Evolutionary conservation across 2,888 invertebrate species (phyloP).

Genomic region (Tachina grossa): DNA sequence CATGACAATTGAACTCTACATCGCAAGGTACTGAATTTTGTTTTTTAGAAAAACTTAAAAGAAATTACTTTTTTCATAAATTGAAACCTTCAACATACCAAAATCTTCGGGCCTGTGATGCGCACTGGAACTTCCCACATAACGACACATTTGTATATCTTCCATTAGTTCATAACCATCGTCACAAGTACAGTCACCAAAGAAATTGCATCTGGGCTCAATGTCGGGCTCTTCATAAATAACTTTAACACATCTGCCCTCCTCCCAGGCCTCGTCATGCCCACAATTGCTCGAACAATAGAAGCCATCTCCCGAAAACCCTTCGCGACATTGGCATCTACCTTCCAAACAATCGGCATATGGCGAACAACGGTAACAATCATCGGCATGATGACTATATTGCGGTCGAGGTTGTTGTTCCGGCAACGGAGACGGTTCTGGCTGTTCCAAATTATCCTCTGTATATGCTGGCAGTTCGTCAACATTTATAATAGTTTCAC

Average conservation of each 20-base stretch:
- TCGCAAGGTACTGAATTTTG: slow-evolving; percentile 87
- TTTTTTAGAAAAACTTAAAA: neutral
- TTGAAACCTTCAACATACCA: slow-evolving; percentile 62
- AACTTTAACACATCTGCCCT: slow-evolving; percentile 78
- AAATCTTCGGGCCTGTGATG: slow-evolving; percentile 76
- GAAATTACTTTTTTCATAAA: neutral
- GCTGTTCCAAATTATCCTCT: slow-evolving; percentile 41
- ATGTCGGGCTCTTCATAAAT: slow-evolving; percentile 78
- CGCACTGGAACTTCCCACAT: slow-evolving; percentile 71
- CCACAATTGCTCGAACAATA: slow-evolving; percentile 78
- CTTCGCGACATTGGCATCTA: slow-evolving; percentile 86
- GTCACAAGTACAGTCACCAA: slow-evolving; percentile 83
- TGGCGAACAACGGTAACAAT: slow-evolving; percentile 80
- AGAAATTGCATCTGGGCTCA: slow-evolving; percentile 79
- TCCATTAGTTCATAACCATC: slow-evolving; percentile 84
- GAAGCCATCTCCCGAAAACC: slow-evolving; percentile 89
- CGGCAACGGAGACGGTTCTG: neutral
- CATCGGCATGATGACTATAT: slow-evolving; percentile 74
- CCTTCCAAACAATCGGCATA: slow-evolving; percentile 93
- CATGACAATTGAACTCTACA: slow-evolving; percentile 90
- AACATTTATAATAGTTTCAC: slow-evolving; percentile 40
- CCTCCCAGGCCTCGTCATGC: slow-evolving; percentile 79
- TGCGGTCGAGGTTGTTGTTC: slow-evolving; percentile 50
- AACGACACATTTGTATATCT: slow-evolving; percentile 75
- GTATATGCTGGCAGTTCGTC: slow-evolving; percentile 38